phyloP scores from a whole-genome alignment of 2,888 invertebrate genomes.

The Drosophila rellima region DNA sequence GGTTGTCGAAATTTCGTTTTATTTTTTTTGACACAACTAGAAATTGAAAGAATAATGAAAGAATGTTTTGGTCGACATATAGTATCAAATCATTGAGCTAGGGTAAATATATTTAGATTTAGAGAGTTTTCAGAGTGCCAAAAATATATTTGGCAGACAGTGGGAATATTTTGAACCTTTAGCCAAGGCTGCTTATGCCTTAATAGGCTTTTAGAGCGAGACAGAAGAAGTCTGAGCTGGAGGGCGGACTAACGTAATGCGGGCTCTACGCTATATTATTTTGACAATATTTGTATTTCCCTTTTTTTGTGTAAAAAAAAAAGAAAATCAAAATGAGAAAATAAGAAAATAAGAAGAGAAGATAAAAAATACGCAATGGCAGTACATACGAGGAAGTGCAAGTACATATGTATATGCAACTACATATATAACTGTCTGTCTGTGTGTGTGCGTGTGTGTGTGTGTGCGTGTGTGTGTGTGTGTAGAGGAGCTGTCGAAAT shows the following conservation, averaged over 20 bases:
- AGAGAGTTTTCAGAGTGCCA: neutral
- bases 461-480: conserved; percentile 1
- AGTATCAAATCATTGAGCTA: no score
- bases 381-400: conserved; percentile 27
- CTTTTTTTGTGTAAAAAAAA: conserved; percentile 36
- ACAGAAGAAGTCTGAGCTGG: neutral
- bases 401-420: conserved; percentile 48
- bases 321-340: conserved; percentile 37
- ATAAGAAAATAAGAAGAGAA: conserved; percentile 4
- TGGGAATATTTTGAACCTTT: conserved; percentile 1
- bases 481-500: conserved; percentile 51
- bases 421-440: conserved; percentile 42
- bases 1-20: no score
- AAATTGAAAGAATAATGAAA: no score
- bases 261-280: conserved; percentile 60
- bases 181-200: conserved; percentile 29
- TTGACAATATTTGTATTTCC: conserved; percentile 56
- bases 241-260: conserved; percentile 43
- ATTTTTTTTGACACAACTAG: no score
- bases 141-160: neutral
- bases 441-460: conserved; percentile 22
- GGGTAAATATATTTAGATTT: neutral
- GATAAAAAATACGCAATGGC: conserved; percentile 18
- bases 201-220: conserved; percentile 45
- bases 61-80: no score